Conservation (phyloP, 2,797 vertebrate genomes). For the Fistularia tabacaria region DNA sequence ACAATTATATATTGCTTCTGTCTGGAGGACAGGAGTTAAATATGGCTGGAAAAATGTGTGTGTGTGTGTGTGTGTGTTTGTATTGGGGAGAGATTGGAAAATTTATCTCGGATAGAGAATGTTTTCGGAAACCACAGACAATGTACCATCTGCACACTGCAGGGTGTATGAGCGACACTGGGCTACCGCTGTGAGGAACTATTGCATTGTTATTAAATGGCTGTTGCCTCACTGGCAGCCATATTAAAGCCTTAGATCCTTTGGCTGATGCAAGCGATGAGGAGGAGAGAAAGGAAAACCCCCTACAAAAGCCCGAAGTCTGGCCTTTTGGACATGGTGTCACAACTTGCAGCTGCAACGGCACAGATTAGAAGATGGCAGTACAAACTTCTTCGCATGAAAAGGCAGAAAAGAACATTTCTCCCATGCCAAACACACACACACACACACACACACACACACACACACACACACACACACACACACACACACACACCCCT, state of each 20-base stretch:
- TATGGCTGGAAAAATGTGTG: constrained; percentile 25
- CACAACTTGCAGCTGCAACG: constrained; percentile 55
- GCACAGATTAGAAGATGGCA: constrained; percentile 51
- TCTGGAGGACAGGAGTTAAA: constrained; percentile 42
- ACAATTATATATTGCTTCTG: constrained; percentile 39
- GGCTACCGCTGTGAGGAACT: constrained; percentile 74
- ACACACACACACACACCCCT: neutral
- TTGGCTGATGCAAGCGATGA: constrained; percentile 57
- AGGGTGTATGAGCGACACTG: constrained; percentile 69
- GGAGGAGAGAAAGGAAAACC: constrained; percentile 25
- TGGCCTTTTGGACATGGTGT: constrained; percentile 56
- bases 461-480: neutral
- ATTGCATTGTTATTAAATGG: constrained; percentile 79
- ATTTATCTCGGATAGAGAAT: constrained; percentile 37
- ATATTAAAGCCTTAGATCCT: constrained; percentile 73
- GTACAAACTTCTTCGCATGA: constrained; percentile 40
- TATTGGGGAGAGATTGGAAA: constrained; percentile 16
- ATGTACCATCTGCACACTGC: constrained; percentile 77
- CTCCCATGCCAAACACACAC: neutral
- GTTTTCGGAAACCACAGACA: constrained; percentile 71
- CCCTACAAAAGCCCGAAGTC: constrained; percentile 23
- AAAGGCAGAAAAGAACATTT: constrained; percentile 20
- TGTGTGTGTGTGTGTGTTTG: constrained; percentile 10
- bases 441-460: neutral
- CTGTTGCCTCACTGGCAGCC: constrained; percentile 71